Conservation (phyloP, 1,140 invertebrate species). For the Drosophila serrata region DNA sequence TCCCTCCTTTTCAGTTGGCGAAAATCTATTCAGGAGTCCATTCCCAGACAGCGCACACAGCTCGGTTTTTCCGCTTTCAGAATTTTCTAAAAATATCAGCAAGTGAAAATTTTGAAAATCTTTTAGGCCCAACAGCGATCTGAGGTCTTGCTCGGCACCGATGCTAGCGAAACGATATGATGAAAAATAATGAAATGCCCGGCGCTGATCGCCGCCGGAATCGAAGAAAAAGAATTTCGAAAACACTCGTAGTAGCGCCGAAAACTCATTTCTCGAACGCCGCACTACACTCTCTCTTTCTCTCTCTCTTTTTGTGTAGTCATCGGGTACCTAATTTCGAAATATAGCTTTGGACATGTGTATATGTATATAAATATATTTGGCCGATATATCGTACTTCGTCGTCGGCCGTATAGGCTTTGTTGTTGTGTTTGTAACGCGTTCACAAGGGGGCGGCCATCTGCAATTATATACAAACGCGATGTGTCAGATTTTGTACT, state of each 20-base stretch:
- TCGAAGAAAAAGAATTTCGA: conserved; percentile 40
- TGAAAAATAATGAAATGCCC: conserved; percentile 56
- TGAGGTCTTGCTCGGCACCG: conserved; percentile 23
- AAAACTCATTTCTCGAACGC: conserved; percentile 32
- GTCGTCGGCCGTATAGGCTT: conserved; percentile 19
- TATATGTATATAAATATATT: conserved; percentile 26
- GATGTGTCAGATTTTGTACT: conserved; percentile 25
- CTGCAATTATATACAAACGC: not conserved
- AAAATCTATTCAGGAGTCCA: conserved; percentile 46
- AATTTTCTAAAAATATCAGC: conserved; percentile 80
- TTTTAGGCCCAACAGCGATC: conserved; percentile 36
- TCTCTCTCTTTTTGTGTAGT: conserved; percentile 1
- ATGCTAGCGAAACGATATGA: conserved; percentile 52
- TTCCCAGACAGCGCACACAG: conserved; percentile 45
- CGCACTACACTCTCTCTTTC: conserved; percentile 7
- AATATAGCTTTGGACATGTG: conserved; percentile 29
- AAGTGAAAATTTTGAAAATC: conserved; percentile 74
- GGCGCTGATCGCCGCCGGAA: conserved; percentile 27
- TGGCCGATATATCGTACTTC: conserved; percentile 35
- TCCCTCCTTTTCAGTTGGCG: conserved; percentile 11
- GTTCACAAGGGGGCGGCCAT: not conserved
- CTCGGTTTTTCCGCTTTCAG: conserved; percentile 40
- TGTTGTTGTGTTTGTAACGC: conserved; percentile 39
- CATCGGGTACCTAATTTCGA: conserved; percentile 31
- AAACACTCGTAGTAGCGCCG: conserved; percentile 34